Conservation (phyloP, 2,797 vertebrate species). For the Hippocampus kuda region DNA sequence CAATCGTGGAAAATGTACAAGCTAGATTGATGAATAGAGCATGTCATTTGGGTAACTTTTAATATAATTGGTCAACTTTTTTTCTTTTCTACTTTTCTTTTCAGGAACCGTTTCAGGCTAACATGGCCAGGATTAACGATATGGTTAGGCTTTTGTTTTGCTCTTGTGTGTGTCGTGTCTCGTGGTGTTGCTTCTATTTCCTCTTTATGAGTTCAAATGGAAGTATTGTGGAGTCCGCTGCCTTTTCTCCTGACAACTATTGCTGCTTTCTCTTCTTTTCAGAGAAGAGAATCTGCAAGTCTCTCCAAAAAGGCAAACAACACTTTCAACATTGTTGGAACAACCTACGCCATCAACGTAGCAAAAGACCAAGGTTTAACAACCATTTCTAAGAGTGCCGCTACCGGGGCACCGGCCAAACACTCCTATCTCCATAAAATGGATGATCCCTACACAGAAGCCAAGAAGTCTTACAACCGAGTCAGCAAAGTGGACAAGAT, state of each 20-base stretch:
- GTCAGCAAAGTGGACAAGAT: constrained; percentile 99
- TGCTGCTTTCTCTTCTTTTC: constrained; percentile 56
- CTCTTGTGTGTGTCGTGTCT: constrained; percentile 70
- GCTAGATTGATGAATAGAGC: constrained; percentile 56
- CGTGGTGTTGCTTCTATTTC: constrained; percentile 72
- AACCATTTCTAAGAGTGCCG: constrained; percentile 85
- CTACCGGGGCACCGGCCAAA: constrained; percentile 48
- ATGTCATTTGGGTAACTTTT: constrained; percentile 60
- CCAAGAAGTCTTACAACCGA: constrained; percentile 95
- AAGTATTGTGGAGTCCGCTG: constrained; percentile 61
- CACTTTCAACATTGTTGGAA: constrained; percentile 96
- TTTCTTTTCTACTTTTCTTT: constrained; percentile 72
- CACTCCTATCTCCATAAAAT: constrained; percentile 66
- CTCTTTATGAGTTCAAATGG: constrained; percentile 71
- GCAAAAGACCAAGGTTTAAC: constrained; percentile 86
- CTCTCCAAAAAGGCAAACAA: constrained; percentile 93
- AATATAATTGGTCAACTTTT: constrained; percentile 68
- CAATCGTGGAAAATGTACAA: constrained; percentile 42
- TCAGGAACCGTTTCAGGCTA: constrained; percentile 70
- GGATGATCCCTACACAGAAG: constrained; percentile 82
- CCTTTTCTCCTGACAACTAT: constrained; percentile 42
- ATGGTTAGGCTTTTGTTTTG: constrained; percentile 72
- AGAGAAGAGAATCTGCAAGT: constrained; percentile 89
- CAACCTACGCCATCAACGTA: constrained; percentile 89
- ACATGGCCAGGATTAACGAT: constrained; percentile 72